phyloP scores from a whole-genome alignment of 2,888 invertebrate species.

The Hymenopus coronatus region DNA sequence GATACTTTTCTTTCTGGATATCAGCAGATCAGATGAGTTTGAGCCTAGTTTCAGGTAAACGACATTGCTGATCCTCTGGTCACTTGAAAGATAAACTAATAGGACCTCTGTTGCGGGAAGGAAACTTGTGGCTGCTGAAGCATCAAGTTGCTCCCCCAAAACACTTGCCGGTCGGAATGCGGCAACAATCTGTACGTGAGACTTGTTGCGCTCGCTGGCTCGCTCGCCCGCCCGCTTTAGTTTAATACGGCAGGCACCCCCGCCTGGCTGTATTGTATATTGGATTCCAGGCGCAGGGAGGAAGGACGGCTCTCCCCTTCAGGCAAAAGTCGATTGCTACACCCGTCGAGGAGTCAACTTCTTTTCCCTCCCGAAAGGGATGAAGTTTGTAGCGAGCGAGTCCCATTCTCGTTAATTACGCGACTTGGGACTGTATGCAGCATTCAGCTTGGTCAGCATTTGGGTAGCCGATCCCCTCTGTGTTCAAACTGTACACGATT shows the following conservation, averaged over 20 bases:
- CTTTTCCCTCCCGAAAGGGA: neutral
- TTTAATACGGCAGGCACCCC: slow-evolving; percentile 1
- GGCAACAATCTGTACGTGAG: neutral
- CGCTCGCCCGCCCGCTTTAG: neutral
- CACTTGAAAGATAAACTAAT: neutral
- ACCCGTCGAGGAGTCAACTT: neutral
- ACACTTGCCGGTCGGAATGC: neutral
- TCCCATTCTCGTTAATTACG: neutral
- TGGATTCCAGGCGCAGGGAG: slow-evolving; percentile 1
- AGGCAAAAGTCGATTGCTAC: slow-evolving; percentile 4
- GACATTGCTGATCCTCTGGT: neutral
- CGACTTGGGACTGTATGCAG: neutral
- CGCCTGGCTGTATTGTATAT: neutral
- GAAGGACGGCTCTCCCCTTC: neutral
- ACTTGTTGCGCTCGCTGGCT: neutral
- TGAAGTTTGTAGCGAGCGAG: neutral
- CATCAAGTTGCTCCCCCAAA: neutral
- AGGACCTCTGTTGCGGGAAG: neutral
- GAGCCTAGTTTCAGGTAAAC: too few relatives aligned
- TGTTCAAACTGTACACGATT: neutral
- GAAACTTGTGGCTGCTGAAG: neutral
- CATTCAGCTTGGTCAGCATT: neutral
- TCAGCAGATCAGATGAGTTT: too few relatives aligned
- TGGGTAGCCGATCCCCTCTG: neutral
- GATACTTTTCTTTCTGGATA: too few relatives aligned